A percentile compares a stretch with the other conserved stretches of the same genome.
phyloP scores from a whole-genome alignment of 1,140 invertebrate species.

The Onthophagus taurus region DNA sequence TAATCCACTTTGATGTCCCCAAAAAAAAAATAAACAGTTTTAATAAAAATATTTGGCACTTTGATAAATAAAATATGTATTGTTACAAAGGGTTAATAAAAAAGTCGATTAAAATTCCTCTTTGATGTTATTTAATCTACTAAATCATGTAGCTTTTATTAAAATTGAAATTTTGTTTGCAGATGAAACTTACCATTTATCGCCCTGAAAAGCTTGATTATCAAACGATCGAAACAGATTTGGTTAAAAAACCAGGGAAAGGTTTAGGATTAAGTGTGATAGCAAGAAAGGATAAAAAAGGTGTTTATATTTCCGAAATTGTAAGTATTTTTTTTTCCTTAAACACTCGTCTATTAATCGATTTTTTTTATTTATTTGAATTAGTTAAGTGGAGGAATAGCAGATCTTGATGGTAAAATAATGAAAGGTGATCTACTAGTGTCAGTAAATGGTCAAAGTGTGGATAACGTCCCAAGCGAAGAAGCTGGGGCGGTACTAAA shows the following conservation, averaged over 20 bases:
- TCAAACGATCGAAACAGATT: conserved; percentile 79
- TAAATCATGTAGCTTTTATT: too few relatives aligned
- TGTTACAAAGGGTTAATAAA: too few relatives aligned
- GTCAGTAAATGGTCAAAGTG: conserved; percentile 79
- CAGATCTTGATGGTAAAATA: conserved; percentile 83
- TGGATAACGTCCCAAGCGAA: conserved; percentile 72
- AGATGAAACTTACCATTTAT: conserved; percentile 83
- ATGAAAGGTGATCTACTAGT: conserved; percentile 89
- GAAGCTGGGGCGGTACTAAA: conserved; percentile 85
- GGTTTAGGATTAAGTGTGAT: conserved; percentile 87
- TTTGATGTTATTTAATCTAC: too few relatives aligned
- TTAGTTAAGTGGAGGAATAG: conserved; percentile 84
- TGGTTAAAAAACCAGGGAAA: conserved; percentile 86
- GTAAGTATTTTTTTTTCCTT: conserved; percentile 57
- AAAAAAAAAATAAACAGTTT: too few relatives aligned
- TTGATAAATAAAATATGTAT: too few relatives aligned
- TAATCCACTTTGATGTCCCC: too few relatives aligned
- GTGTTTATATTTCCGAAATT: conserved; percentile 91
- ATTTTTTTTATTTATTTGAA: conserved; percentile 13
- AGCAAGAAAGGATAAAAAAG: conserved; percentile 75
- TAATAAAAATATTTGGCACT: too few relatives aligned
- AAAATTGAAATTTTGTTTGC: conserved; percentile 38
- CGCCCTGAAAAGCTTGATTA: conserved; percentile 76
- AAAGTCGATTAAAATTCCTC: too few relatives aligned
- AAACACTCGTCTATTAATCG: background rate